Base-by-base conservation (phyloP, 2,113 vertebrate species). In the Cryptotis parvus region DNA sequence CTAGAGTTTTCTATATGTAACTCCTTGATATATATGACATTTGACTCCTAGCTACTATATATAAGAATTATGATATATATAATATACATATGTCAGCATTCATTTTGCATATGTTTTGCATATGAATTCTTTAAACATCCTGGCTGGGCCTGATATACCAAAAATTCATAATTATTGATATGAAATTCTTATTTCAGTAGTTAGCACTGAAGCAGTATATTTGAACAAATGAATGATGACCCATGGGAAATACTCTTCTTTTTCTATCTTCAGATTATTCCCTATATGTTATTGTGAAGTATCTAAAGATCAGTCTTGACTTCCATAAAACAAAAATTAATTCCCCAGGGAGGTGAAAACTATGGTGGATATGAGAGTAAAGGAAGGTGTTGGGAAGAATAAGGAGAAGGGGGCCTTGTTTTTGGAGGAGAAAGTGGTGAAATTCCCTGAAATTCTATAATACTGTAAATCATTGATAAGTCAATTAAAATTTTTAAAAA, bases 181-280 rank as follows among this genome's bases (percentile, higher is more conserved):
- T 89, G 41, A 49, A 91, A 75, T 83, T 49, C 10, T 14, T 7
- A 49, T 14, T 49, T 49, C 82, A 89, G 26, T 78, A 77, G 27
- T 84, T 66, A 91, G 45, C 37, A n/a, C 55, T 92, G 20, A 45
- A 72, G 41, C 84, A 78, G 49, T 39, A 39, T 55, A 72, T 58
- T n/a, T 49, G 27, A 92, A 77, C 27, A 37, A 63, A 33, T 82
- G 27, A 35, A 41, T 70, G 63, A 43, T 63, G 15, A 61, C 41
- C 10, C 24, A 33, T 1, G n/a, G 81, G 2, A 37, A 78, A 55
- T 24, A 31, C 9, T 4, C 31, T n/a, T n/a, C 5, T 76, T 39
- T 29, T 5, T 8, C 33, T 80, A 68, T 26, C 73, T 78, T 18
- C 85, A 33, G 2, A 26, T 65, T 82, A 72, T 15, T 86, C 61